These are phyloP conservation scores for Laticauda colubrina DNA, from an alignment of 2,113 vertebrate species.

Conservation along the genomic window DNA sequence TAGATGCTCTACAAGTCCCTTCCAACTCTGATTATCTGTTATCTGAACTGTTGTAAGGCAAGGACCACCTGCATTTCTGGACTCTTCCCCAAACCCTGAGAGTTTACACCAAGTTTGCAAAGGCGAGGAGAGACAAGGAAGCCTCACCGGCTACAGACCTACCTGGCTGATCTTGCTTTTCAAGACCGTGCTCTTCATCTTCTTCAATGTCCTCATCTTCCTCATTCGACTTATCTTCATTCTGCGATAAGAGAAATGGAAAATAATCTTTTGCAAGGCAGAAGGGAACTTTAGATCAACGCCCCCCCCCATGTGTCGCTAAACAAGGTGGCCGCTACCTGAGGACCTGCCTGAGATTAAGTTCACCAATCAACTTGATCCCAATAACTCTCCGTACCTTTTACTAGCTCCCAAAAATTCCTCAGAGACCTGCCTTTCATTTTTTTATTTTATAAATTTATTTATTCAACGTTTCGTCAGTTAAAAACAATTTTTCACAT, in stretches of 20 bases:
- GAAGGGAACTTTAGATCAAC: not conserved
- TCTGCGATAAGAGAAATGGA: conserved; percentile 63
- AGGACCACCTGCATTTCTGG: not conserved
- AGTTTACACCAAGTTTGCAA: no score
- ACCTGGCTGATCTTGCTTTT: conserved; percentile 59
- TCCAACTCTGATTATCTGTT: no score
- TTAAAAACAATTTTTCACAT: no score
- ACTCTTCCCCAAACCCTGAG: not conserved
- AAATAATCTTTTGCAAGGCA: fast-evolving
- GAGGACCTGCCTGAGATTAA: not conserved
- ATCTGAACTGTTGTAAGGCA: not conserved
- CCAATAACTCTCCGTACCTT: not conserved
- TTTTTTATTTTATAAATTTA: no score
- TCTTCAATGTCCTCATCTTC: conserved; percentile 64
- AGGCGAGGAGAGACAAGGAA: not conserved
- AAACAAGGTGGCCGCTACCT: not conserved
- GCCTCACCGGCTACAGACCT: not conserved
- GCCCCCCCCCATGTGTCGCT: no score
- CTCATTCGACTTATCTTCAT: conserved; percentile 62
- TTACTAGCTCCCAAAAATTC: not conserved
- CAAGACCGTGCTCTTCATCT: conserved; percentile 54
- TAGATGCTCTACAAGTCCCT: no score
- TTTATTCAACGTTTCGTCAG: no score
- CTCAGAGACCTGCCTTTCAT: not conserved
- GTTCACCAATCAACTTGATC: not conserved